Percentiles rank a stretch among this genome's conserved stretches.
Evolutionary conservation across 1,140 invertebrate species (phyloP).

Genomic region (Drosophila parvula): DNA sequence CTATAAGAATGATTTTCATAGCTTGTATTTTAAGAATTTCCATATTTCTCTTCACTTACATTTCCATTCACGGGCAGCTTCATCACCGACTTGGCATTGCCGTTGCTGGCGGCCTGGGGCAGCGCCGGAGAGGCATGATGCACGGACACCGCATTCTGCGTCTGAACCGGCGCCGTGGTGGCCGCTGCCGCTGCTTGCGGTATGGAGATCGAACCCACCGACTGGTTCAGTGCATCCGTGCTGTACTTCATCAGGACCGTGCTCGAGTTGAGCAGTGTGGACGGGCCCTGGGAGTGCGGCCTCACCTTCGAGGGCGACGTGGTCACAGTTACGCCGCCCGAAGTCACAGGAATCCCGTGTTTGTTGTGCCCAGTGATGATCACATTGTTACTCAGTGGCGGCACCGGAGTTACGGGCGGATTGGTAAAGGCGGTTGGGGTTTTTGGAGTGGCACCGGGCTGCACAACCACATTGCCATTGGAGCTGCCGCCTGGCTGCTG

Average conservation of each 20-base stretch:
- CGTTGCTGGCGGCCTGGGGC: slow-evolving; percentile 70
- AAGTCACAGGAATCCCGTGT: slow-evolving; percentile 85
- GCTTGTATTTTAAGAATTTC: fast-evolving
- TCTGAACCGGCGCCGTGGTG: slow-evolving; percentile 18
- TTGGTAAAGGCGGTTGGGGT: slow-evolving; percentile 58
- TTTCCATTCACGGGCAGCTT: slow-evolving; percentile 81
- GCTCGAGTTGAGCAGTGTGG: slow-evolving; percentile 83
- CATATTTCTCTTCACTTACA: slow-evolving; percentile 33
- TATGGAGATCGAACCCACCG: slow-evolving; percentile 79
- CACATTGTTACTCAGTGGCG: slow-evolving; percentile 83
- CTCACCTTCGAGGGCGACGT: slow-evolving; percentile 85
- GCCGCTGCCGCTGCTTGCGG: slow-evolving; percentile 39
- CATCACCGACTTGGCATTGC: slow-evolving; percentile 83
- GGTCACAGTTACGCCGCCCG: slow-evolving; percentile 88
- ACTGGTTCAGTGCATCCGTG: slow-evolving; percentile 81
- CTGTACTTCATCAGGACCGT: slow-evolving; percentile 81
- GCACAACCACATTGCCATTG: slow-evolving; percentile 77
- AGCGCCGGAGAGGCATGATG: slow-evolving; percentile 82
- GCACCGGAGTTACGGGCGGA: slow-evolving; percentile 81
- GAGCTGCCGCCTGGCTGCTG: slow-evolving; percentile 75
- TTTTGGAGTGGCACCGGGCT: slow-evolving; percentile 70
- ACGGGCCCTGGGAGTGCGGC: slow-evolving; percentile 85
- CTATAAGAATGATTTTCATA: slow-evolving; percentile 3
- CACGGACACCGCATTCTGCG: slow-evolving; percentile 76
- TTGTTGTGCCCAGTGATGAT: slow-evolving; percentile 85